Conservation (phyloP, 1,140 invertebrate species). For the Brevipalpus yothersi region DNA sequence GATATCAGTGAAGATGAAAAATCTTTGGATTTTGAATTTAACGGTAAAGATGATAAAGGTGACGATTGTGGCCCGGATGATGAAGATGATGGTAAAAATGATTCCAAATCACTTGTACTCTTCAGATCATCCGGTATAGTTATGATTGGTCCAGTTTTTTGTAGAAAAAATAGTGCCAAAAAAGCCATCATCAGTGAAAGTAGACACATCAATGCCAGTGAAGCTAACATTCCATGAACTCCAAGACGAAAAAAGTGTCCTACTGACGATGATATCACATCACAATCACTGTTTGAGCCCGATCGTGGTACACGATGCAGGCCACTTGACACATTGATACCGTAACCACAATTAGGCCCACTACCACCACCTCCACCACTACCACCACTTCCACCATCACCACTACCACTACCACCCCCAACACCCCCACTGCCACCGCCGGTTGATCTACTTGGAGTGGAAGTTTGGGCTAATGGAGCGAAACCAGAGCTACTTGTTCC, state of each 20-base stretch:
- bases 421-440: too few species aligned
- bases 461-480: too few species aligned
- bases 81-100: conserved; percentile 14
- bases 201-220: conserved; percentile 53
- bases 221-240: conserved; percentile 40
- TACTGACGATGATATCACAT: too few species aligned
- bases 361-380: too few species aligned
- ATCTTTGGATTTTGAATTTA: not conserved
- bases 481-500: too few species aligned
- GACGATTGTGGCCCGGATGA: not conserved
- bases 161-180: conserved; percentile 52
- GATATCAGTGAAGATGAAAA: not conserved
- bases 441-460: too few species aligned
- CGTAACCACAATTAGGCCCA: too few species aligned
- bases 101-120: not conserved
- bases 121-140: conserved; percentile 9
- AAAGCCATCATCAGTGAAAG: conserved; percentile 54
- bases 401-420: too few species aligned
- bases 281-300: conserved; percentile 6
- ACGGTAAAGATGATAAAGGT: not conserved
- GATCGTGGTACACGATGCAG: too few species aligned
- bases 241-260: not conserved
- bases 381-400: too few species aligned
- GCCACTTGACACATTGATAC: too few species aligned
- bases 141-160: conserved; percentile 46